A percentile compares a stretch with the other conserved stretches of the same genome.
phyloP scores from a whole-genome alignment of 2,888 invertebrate genomes.

The Sarcophaga carnaria region DNA sequence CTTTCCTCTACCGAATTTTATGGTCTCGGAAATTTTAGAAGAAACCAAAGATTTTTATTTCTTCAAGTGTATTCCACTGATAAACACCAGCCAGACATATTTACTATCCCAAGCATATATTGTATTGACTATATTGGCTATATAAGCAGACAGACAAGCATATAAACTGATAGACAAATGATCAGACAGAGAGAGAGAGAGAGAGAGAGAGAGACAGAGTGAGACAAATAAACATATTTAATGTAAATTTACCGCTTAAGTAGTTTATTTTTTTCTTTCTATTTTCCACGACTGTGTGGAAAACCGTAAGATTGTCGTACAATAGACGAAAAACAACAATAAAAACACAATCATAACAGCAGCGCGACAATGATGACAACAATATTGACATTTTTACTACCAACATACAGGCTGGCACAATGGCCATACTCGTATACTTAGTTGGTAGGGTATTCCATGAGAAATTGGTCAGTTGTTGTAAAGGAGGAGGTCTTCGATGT shows the following conservation, averaged over 20 bases:
- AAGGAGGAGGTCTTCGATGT: no score
- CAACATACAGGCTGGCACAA: conserved; percentile 3
- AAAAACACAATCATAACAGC: conserved; percentile 27
- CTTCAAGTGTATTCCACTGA: background rate
- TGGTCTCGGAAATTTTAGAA: background rate
- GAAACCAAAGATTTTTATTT: background rate
- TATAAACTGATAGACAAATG: background rate
- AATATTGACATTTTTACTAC: conserved; percentile 21
- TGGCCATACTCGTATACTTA: background rate
- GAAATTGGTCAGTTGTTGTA: background rate
- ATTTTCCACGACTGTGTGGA: conserved; percentile 7
- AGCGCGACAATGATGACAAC: conserved; percentile 12
- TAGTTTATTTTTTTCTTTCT: conserved; percentile 39
- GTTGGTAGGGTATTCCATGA: conserved; percentile 4
- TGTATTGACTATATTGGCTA: background rate
- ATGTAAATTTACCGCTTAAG: conserved; percentile 56
- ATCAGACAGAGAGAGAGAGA: no score
- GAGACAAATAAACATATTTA: conserved; percentile 14
- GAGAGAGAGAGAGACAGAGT: no score
- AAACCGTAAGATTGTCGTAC: conserved; percentile 35
- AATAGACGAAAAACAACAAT: conserved; percentile 1
- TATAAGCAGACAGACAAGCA: background rate
- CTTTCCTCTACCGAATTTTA: no score
- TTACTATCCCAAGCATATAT: background rate
- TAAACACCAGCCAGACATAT: background rate